A percentile compares a stretch with the other conserved stretches of the same genome.
Conservation (phyloP, 1,140 invertebrate species). For the Apocrypta bakeri region DNA sequence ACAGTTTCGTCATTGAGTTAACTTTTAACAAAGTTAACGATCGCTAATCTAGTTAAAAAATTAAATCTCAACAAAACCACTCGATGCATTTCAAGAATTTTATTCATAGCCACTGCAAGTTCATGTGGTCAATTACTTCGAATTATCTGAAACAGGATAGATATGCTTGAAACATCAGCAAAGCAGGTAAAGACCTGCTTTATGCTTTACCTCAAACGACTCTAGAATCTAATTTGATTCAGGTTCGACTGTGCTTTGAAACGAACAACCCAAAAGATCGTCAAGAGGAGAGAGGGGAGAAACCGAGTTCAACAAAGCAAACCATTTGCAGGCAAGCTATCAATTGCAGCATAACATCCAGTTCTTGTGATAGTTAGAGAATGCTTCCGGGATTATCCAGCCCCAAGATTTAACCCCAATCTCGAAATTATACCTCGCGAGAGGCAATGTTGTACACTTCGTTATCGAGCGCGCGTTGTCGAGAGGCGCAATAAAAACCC, state of each 20-base stretch:
- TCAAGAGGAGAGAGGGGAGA: background rate
- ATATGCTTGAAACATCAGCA: background rate
- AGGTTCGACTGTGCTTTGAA: background rate
- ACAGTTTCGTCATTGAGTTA: too few species aligned
- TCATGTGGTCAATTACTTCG: background rate
- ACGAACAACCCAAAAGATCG: background rate
- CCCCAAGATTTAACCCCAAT: background rate
- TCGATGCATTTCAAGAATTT: too few species aligned
- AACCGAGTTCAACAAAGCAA: background rate
- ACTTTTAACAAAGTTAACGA: too few species aligned
- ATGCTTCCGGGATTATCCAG: background rate
- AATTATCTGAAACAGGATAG: background rate
- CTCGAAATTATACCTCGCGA: too few species aligned
- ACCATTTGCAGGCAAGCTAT: background rate
- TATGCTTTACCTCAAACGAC: slow-evolving; percentile 53
- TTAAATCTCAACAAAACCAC: too few species aligned
- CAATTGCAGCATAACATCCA: background rate
- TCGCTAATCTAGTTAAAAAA: too few species aligned
- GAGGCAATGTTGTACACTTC: background rate
- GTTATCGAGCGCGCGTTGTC: too few species aligned
- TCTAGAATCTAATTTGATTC: slow-evolving; percentile 53
- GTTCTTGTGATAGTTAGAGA: background rate
- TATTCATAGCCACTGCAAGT: too few species aligned
- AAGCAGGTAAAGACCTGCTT: slow-evolving; percentile 7
- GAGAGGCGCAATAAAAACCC: background rate